Evolutionary conservation across 2,113 vertebrate species (phyloP).

Genomic region (Dipodomys ordii): DNA sequence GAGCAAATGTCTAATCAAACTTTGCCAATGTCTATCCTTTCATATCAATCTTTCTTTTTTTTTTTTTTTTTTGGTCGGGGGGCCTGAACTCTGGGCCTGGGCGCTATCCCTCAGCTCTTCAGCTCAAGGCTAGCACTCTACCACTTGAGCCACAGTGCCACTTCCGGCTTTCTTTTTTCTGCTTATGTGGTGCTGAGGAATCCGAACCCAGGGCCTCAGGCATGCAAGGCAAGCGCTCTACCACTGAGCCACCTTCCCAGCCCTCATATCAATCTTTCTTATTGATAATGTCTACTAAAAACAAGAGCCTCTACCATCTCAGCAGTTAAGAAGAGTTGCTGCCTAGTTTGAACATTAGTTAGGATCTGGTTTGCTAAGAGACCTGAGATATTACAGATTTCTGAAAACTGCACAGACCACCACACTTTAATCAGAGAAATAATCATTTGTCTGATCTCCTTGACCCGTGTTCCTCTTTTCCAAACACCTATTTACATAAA

Average conservation of each 20-base stretch:
- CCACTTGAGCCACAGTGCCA: no score
- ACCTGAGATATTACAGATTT: neutral
- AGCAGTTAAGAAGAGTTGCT: neutral
- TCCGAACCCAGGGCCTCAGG: no score
- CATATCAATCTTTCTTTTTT: constrained; percentile 28
- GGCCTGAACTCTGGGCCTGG: no score
- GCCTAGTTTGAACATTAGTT: neutral
- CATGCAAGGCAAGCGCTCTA: no score
- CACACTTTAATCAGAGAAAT: neutral
- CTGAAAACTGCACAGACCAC: neutral
- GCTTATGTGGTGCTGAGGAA: no score
- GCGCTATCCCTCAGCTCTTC: no score
- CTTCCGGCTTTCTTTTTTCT: no score
- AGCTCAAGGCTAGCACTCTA: no score
- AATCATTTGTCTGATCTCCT: neutral
- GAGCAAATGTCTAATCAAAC: constrained; percentile 8
- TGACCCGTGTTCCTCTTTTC: neutral
- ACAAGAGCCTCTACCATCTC: neutral
- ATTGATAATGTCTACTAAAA: neutral
- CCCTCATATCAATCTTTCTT: constrained; percentile 32
- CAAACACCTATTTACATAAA: constrained; percentile 2
- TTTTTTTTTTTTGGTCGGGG: no score
- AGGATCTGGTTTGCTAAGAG: constrained; percentile 8
- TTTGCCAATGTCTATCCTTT: constrained; percentile 5
- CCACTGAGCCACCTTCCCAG: no score